Base-by-base conservation (phyloP, 2,888 invertebrate genomes). In the Drosophila recens region DNA sequence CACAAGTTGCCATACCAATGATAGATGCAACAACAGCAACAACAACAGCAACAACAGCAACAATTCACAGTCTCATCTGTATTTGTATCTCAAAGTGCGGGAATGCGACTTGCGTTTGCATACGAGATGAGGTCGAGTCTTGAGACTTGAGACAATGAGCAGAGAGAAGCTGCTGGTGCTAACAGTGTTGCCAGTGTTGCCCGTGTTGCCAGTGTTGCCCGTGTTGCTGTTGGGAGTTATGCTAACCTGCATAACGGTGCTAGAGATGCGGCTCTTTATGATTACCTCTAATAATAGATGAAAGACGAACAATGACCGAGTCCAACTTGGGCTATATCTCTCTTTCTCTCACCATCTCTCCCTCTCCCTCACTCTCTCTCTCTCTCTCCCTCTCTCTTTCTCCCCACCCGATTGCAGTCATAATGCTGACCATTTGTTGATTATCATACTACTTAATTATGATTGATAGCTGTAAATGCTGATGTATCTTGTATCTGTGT, bases 401-500 rank as follows among this genome's bases (percentile, higher is more conserved):
- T 45, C 17, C 42, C 1, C n/a, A 9, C 30, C 30, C 10, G 8
- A 3, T 13, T 59, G 59, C 72, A 68, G 36, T 72, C 72, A 83
- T 80, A 87, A 86, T 82, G 80, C 82, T 87, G 87, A 82, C 71
- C 78, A 87, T 88, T 88, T 86, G 58, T 84, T 77, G 84, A 87
- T 84, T 87, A 87, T 88, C 84, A 88, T 88, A 78, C 84, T 27
- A 80, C 75, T 87, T 87, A 87, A 87, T 87, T 88, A 87, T 87
- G 87, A 87, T 87, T 87, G 87, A 87, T 87, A 87, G 87, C 88
- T 87, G 87, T 87, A 87, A 88, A 88, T 84, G 75, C 49, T 80
- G 77, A 79, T 63, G 67, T 61, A 43, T 20, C 33, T 49, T 65
- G 57, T 61, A 40, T 51, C 17, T 15, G 43, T 79, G 68, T 71